These are phyloP conservation scores for Lophius piscatorius DNA, from an alignment of 2,113 vertebrate species.

Conservation along the genomic window DNA sequence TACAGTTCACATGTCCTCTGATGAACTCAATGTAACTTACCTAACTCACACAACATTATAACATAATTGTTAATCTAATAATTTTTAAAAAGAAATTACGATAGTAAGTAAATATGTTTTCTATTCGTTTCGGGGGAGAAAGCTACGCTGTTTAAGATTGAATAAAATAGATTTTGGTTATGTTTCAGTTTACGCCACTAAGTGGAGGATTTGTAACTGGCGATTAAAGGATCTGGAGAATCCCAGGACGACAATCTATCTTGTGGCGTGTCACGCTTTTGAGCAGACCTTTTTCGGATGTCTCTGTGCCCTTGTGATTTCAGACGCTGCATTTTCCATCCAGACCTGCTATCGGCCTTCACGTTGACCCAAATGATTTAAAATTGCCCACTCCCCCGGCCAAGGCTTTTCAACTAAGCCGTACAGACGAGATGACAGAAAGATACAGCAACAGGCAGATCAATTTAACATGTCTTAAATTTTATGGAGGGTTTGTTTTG, in stretches of 20 bases:
- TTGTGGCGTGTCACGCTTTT: too few relatives aligned
- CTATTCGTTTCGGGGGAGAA: too few relatives aligned
- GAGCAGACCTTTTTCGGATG: slow-evolving; percentile 22
- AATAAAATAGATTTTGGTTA: slow-evolving; percentile 24
- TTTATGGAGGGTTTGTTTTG: slow-evolving; percentile 18
- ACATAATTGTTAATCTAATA: too few relatives aligned
- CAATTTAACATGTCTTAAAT: slow-evolving; percentile 30
- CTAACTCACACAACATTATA: too few relatives aligned
- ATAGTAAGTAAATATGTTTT: too few relatives aligned
- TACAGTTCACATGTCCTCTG: too few relatives aligned
- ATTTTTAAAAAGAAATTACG: too few relatives aligned
- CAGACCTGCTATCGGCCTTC: slow-evolving; percentile 54
- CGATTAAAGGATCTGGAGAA: slow-evolving; percentile 33
- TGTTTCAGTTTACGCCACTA: slow-evolving; percentile 23
- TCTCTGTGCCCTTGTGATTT: slow-evolving; percentile 42
- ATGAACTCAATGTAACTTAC: too few relatives aligned
- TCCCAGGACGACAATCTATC: slow-evolving; percentile 4
- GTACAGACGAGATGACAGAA: slow-evolving; percentile 23
- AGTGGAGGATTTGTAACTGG: slow-evolving; percentile 25
- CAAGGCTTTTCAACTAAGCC: slow-evolving; percentile 51
- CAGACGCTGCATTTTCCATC: slow-evolving; percentile 46
- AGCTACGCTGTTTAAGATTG: too few relatives aligned
- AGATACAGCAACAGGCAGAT: slow-evolving; percentile 18
- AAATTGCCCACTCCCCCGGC: slow-evolving; percentile 62
- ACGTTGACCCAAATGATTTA: slow-evolving; percentile 74